Conservation (phyloP, 2,113 vertebrate genomes). For the Pelobates fuscus region DNA sequence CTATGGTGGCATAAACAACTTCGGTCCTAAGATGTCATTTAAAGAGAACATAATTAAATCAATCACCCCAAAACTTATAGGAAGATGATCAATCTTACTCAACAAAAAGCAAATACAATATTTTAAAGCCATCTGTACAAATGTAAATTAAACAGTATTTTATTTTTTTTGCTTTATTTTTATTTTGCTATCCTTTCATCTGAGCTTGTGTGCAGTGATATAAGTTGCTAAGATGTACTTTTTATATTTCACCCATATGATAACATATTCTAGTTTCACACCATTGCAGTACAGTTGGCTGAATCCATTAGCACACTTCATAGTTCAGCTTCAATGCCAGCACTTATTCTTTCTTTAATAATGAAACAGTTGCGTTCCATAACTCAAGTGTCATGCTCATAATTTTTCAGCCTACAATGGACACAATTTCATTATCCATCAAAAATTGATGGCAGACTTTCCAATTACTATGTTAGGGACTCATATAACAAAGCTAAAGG, state of each 20-base stretch:
- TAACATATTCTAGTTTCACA: slow-evolving; percentile 19
- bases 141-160: too few species aligned
- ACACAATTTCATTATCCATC: slow-evolving; percentile 59
- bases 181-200: too few species aligned
- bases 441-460: slow-evolving; percentile 61
- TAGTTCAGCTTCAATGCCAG: not conserved
- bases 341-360: slow-evolving; percentile 58
- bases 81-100: too few species aligned
- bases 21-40: too few species aligned
- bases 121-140: too few species aligned
- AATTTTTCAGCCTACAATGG: slow-evolving; percentile 60
- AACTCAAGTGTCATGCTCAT: slow-evolving; percentile 54
- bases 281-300: slow-evolving; percentile 25
- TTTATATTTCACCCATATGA: slow-evolving; percentile 17
- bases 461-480: slow-evolving; percentile 58
- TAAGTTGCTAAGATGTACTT: not conserved
- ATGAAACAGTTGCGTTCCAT: slow-evolving; percentile 52
- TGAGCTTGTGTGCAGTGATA: not conserved
- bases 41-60: too few species aligned
- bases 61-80: too few species aligned
- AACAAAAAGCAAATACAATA: too few species aligned
- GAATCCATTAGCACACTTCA: slow-evolving; percentile 48
- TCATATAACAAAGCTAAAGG: slow-evolving; percentile 56
- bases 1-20: too few species aligned
- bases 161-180: too few species aligned